These are phyloP conservation scores for Graptemys geographica DNA, from an alignment of 2,797 vertebrate genomes.

Conservation along the genomic window DNA sequence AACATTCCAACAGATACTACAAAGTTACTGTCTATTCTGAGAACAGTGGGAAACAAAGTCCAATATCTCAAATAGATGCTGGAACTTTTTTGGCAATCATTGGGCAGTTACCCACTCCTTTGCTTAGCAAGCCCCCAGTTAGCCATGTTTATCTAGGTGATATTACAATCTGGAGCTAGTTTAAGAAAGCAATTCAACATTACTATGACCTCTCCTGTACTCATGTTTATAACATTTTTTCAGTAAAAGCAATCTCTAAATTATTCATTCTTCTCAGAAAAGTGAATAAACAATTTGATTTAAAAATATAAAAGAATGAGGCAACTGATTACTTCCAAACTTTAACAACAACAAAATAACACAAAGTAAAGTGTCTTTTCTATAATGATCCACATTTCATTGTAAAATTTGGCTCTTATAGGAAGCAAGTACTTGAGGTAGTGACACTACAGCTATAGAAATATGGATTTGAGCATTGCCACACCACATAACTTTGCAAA, in stretches of 20 bases:
- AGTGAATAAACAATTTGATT: not conserved
- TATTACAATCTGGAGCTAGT: not conserved
- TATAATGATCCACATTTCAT: not conserved
- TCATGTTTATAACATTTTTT: not conserved
- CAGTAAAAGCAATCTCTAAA: not conserved
- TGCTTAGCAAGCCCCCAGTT: not conserved
- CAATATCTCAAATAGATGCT: not conserved
- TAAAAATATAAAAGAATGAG: rapidly evolving
- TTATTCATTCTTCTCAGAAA: not conserved
- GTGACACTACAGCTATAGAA: rapidly evolving
- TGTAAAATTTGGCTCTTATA: constrained; percentile 8
- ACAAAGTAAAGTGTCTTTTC: not conserved
- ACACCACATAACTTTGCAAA: constrained; percentile 3
- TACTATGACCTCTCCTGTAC: rapidly evolving
- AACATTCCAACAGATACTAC: not conserved
- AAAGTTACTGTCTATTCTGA: not conserved
- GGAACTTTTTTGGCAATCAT: not conserved
- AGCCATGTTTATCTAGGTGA: not conserved
- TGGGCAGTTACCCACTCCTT: not conserved
- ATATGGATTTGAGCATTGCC: constrained; percentile 26
- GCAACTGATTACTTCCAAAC: not conserved
- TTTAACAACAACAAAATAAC: not conserved
- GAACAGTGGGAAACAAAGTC: not conserved
- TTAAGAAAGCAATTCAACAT: not conserved
- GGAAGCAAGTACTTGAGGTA: not conserved